Base-by-base conservation (phyloP, 2,888 invertebrate genomes). In the Harpalus rufipes region DNA sequence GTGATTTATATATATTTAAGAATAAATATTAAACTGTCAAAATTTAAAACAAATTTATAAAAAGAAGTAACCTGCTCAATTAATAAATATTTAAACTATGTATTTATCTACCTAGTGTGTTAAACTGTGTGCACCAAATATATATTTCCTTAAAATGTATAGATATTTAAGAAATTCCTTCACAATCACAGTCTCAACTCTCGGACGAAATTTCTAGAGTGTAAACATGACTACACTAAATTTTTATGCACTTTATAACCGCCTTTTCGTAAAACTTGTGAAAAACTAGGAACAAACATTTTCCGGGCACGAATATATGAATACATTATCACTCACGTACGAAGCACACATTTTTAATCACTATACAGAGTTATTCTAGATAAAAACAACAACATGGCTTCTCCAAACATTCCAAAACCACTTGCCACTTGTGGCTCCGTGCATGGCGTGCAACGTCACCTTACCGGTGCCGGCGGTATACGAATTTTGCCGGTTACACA, bases 301-400 rank as follows among this genome's bases (percentile, higher is more conserved):
- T 51, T 44, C 78, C 78, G 56, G 16, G 56, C 65, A 84, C 78
- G 32, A 14, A 78, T 61, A 51, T 14, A 76, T 21, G 65, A 21
- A 63, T 21, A 7, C 25, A 63, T 84, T 21, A 51, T 78, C 65
- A 41, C 74, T 44, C 63, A 78, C 78, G 51, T 65, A 78, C 61
- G 41, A 32, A 18, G 61, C 18, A 84, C 65, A 65, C 78, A 84
- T 78, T 76, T 84, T 84, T 84, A 84, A 84, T 84, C 84, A 84
- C 84, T 65, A 63, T 63, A 84, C 65, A 21, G 78, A 78, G 56
- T 78, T 84, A 78, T 84, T 78, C 25, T 59, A 61, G 84, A 76
- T 84, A 84, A 84, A 80, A 84, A 84, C 78, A 84, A 78, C 84
- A 84, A 84, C 78, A 84, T 84, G 84, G 84, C 84, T 84, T 63